Base-by-base conservation (phyloP, 2,113 vertebrate genomes). In the Candoia aspera region DNA sequence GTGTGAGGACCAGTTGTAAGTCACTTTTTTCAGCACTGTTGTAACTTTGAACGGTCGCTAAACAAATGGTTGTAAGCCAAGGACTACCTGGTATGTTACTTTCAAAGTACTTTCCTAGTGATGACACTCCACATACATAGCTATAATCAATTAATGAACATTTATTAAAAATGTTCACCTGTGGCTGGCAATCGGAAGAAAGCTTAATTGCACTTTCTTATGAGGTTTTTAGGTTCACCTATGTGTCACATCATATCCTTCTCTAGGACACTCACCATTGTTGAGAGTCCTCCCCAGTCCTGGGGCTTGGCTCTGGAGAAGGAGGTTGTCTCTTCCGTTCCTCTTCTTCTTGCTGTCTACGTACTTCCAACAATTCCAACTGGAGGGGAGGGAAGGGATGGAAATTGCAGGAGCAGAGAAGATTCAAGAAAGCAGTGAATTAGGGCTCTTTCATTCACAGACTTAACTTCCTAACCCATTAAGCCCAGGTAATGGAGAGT, bases 301-400 rank as follows among this genome's bases (percentile, higher is more conserved):
- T 98, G 0, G 96, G 95, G 92, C 97, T 96, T 0, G 97, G 97
- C 92, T 99, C 98, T 0, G 98, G 98, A 13, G 98, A 96, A 0
- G 98, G 98, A 0, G 98, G 98, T 94, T 97, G 98, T 93, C 98
- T 98, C 96, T 98, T 98, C 94, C 98, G 95, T 96, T 99, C 99
- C 93, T 99, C 99, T 83, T 99, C 99, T 97, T 99, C 99, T 95
- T 99, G 99, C 94, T 97, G 98, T 96, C 99, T 97, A 96, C 99
- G 98, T 95, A 99, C 99, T 97, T 99, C 99, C 98, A 99, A 95
- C 96, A 99, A 97, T 94, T 99, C 99, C 98, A 99, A 91, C 98
- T 99, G 42, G 8, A 95, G 13, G 49, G 64, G 49, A 37, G 19
- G 12, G 11, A n/a, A 26, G 9, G 21, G 11, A 8, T 53, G 24